Conservation (phyloP, 1,140 invertebrate species). For the Drosophila watanabei region DNA sequence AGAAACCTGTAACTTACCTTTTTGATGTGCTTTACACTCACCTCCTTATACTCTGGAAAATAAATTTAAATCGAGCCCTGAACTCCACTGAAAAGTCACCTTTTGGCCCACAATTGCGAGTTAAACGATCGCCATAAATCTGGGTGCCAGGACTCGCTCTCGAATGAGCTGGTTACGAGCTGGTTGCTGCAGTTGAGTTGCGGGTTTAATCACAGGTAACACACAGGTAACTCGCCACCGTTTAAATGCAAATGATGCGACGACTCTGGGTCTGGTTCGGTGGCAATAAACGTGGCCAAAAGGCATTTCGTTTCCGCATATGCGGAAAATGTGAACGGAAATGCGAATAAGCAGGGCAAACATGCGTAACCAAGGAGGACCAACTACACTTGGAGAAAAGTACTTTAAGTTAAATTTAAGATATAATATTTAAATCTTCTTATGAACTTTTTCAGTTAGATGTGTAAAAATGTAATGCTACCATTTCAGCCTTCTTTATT, state of each 20-base stretch:
- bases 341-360: slow-evolving; percentile 32
- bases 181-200: slow-evolving; percentile 39
- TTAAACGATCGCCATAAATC: slow-evolving; percentile 73
- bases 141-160: not conserved
- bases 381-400: slow-evolving; percentile 8
- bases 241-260: slow-evolving; percentile 33
- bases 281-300: slow-evolving; percentile 57
- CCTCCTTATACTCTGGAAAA: too few species aligned
- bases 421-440: not conserved
- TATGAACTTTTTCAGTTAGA: too few species aligned
- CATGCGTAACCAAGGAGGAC: slow-evolving; percentile 24
- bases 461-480: not conserved
- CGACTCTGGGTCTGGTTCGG: not conserved
- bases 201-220: slow-evolving; percentile 64
- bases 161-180: slow-evolving; percentile 58
- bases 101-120: slow-evolving; percentile 25
- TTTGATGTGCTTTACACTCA: not conserved
- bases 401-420: not conserved
- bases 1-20: not conserved
- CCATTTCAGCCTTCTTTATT: not conserved
- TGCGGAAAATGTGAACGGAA: slow-evolving; percentile 70
- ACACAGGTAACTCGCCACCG: slow-evolving; percentile 43
- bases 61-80: not conserved
- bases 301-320: slow-evolving; percentile 31
- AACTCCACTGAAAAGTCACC: not conserved